Evolutionary conservation across 2,113 vertebrate genomes (phyloP).

Genomic region (Alectura lathami): DNA sequence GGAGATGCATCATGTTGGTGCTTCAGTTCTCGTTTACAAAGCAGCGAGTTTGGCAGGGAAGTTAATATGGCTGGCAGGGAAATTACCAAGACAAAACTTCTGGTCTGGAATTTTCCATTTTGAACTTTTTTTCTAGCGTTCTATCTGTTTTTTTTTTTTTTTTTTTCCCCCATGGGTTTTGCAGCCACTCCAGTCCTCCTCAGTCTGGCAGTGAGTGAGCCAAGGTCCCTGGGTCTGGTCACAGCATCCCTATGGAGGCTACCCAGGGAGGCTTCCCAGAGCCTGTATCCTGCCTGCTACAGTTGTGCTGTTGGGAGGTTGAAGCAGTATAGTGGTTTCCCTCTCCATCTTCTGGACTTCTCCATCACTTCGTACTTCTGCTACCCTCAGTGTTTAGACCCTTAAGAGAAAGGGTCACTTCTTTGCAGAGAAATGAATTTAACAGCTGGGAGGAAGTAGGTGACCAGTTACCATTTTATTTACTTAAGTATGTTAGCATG

Average conservation of each 20-base stretch:
- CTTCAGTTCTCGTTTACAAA: background rate
- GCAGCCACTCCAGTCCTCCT: fast-evolving
- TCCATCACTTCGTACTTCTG: background rate
- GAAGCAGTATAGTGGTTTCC: fast-evolving
- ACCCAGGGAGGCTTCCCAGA: background rate
- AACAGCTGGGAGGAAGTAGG: background rate
- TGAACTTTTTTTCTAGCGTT: background rate
- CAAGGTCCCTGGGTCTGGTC: background rate
- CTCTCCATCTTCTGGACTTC: background rate
- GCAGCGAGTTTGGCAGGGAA: background rate
- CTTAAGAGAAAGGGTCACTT: background rate
- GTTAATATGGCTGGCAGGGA: background rate
- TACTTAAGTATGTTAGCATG: background rate
- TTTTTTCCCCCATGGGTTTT: background rate
- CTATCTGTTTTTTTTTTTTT: fast-evolving
- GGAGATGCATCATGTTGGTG: background rate
- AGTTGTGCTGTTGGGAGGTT: background rate
- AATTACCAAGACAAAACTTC: background rate
- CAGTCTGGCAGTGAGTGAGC: fast-evolving
- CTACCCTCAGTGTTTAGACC: background rate
- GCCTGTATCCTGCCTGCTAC: background rate
- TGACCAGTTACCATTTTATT: background rate
- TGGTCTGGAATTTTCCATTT: background rate
- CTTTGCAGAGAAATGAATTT: background rate
- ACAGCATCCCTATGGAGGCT: fast-evolving